Evolutionary conservation across 2,797 vertebrate species (phyloP), one percentile per base, ranked within the genome.

Genomic region (Xerus rutilus): DNA sequence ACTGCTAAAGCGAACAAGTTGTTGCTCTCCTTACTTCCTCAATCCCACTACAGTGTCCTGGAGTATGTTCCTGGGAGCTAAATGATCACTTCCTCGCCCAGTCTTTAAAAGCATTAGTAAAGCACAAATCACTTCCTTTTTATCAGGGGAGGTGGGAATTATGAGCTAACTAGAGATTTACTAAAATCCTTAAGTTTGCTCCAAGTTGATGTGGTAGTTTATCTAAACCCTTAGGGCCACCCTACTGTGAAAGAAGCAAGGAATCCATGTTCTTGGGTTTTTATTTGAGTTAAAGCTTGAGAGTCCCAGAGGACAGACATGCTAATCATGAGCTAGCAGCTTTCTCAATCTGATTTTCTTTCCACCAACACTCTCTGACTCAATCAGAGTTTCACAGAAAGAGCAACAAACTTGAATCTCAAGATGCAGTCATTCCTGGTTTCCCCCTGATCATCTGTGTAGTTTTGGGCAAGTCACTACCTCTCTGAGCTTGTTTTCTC

Each of bases 121-220:
- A 95, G 32, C 86, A 89, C 59, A 81, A 79, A 93, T 86, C 59
- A 72, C 79, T 59, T 77, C 62, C 47, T 65, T 93, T 86, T 64
- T 65, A 89, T 95, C 64, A 30, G 59, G 35, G 11, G n/a, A 93
- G 77, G 81, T 73, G 87, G 92, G 86, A 95, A 88, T 95, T 89
- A 83, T 39, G 85, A 96, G 79, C 65, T 89, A 81, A 79, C 54
- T 87, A 81, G 91, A 91, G 93, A 89, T 76, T 54, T 76, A 32
- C 72, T 77, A n/a, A 93, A 89, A 81, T 91, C 81, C 43, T n/a
- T 67, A 77, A 77, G 35, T 67, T 67, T 93, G 72, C 89, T 79
- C 76, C 64, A 77, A 95, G 47, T 85, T 45, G 87, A 59, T 65
- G 69, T 76, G 39, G 86, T 91, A 70, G 84, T 94, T 92, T 73